These are phyloP conservation scores for Cyclophora albipunctata DNA, from an alignment of 2,888 invertebrate genomes.

Conservation along the genomic window DNA sequence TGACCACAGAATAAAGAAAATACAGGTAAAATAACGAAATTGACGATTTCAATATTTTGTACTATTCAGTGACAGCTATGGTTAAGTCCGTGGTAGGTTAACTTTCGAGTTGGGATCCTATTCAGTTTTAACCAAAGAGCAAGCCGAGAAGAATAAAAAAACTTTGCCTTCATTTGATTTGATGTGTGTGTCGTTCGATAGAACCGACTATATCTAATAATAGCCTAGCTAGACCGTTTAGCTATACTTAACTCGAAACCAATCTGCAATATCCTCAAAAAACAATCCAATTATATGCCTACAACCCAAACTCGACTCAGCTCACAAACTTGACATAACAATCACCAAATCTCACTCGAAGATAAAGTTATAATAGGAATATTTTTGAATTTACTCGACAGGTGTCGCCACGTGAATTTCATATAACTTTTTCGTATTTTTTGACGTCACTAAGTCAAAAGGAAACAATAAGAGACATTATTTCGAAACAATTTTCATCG, in stretches of 20 bases:
- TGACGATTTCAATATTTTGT: background rate
- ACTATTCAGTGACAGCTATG: background rate
- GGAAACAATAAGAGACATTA: constrained; percentile 33
- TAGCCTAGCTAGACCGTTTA: too few relatives aligned
- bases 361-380: background rate
- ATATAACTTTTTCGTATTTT: constrained; percentile 19
- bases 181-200: too few relatives aligned
- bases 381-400: constrained; percentile 1
- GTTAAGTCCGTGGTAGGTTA: background rate
- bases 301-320: too few relatives aligned
- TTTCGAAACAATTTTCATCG: constrained; percentile 41
- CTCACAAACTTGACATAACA: too few relatives aligned
- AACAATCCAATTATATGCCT: too few relatives aligned
- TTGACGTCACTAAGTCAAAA: constrained; percentile 22
- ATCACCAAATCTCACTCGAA: too few relatives aligned
- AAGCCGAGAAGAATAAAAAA: too few relatives aligned
- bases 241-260: too few relatives aligned
- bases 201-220: too few relatives aligned
- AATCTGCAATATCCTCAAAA: too few relatives aligned
- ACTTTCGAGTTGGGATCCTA: background rate
- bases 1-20: too few relatives aligned
- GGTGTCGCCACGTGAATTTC: constrained; percentile 19
- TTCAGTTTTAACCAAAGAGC: background rate
- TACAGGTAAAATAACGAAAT: background rate
- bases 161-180: too few relatives aligned